Evolutionary conservation across 92 coral and sea anemone genomes (phyloP).

Genomic region (Zoanthus gigantus): DNA sequence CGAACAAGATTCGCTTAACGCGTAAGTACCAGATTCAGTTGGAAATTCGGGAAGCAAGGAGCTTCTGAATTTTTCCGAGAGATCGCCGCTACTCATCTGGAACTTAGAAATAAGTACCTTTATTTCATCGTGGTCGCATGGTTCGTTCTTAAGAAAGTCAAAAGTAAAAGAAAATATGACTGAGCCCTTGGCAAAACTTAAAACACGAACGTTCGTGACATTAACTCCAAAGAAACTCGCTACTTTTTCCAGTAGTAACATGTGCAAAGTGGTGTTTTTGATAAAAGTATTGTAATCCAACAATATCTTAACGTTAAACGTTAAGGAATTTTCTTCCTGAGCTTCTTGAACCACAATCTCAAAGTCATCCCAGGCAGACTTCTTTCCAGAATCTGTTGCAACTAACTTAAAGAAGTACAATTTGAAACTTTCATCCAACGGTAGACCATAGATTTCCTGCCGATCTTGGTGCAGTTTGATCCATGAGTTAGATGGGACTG

Average conservation of each 20-base stretch:
- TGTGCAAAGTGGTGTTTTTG: constrained; percentile 71
- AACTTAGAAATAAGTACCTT: constrained; percentile 43
- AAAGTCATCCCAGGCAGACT: constrained; percentile 66
- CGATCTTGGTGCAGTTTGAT: constrained; percentile 65
- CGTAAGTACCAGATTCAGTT: constrained; percentile 61
- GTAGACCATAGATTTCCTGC: constrained; percentile 64
- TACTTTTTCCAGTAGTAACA: constrained; percentile 67
- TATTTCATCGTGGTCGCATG: constrained; percentile 52
- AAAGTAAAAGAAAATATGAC: constrained; percentile 75
- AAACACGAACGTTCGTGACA: constrained; percentile 73
- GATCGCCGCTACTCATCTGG: constrained; percentile 52
- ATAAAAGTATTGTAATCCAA: constrained; percentile 71
- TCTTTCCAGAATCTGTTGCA: constrained; percentile 78
- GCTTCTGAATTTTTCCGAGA: constrained; percentile 62
- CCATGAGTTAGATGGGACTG: constrained; percentile 77
- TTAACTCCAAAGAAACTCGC: constrained; percentile 75
- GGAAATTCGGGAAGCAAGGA: constrained; percentile 75
- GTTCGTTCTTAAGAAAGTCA: constrained; percentile 64
- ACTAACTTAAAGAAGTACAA: constrained; percentile 59
- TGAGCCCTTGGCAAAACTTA: constrained; percentile 66
- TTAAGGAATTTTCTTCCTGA: constrained; percentile 48
- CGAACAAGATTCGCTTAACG: constrained; percentile 53
- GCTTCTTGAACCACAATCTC: constrained; percentile 64
- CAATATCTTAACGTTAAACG: constrained; percentile 65
- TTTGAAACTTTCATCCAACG: constrained; percentile 10